phyloP scores from a whole-genome alignment of 2,113 vertebrate genomes.

The Neolamprologus tretocephalus region DNA sequence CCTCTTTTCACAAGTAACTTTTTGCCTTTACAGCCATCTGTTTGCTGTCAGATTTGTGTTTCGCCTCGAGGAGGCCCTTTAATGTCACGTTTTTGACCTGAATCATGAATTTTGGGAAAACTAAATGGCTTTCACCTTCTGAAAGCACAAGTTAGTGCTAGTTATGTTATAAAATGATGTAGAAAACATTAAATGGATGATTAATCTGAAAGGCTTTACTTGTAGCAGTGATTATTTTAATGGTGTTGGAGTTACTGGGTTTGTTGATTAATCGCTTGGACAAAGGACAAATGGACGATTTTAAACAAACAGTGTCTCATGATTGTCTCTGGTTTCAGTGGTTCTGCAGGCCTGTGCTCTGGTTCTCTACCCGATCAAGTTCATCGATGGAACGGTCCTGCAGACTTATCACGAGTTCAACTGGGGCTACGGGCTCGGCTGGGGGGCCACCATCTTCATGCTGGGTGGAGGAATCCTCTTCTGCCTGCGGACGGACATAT shows the following conservation, averaged over 20 bases:
- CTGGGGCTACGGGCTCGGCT: conserved; percentile 82
- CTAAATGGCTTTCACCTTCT: background rate
- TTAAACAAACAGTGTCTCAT: background rate
- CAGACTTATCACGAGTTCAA: conserved; percentile 81
- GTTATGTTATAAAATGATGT: background rate
- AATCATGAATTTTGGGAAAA: background rate
- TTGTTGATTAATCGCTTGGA: background rate
- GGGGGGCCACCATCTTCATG: conserved; percentile 82
- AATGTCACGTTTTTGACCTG: background rate
- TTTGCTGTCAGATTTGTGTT: background rate
- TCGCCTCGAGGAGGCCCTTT: background rate
- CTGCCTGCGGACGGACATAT: conserved; percentile 75
- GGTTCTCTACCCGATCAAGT: conserved; percentile 80
- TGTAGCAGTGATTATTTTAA: background rate
- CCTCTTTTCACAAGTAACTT: background rate
- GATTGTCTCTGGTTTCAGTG: conserved; percentile 53
- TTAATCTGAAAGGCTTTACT: background rate
- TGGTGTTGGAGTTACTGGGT: background rate
- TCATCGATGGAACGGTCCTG: conserved; percentile 74
- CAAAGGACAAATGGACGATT: background rate
- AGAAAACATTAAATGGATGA: background rate
- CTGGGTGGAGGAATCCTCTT: conserved; percentile 76
- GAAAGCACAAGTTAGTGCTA: background rate
- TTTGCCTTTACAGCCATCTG: background rate
- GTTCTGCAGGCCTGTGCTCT: conserved; percentile 78